Percentiles rank a stretch among this genome's conserved stretches.
Evolutionary conservation across 1,140 invertebrate species (phyloP).

Genomic region (Maniola jurtina): DNA sequence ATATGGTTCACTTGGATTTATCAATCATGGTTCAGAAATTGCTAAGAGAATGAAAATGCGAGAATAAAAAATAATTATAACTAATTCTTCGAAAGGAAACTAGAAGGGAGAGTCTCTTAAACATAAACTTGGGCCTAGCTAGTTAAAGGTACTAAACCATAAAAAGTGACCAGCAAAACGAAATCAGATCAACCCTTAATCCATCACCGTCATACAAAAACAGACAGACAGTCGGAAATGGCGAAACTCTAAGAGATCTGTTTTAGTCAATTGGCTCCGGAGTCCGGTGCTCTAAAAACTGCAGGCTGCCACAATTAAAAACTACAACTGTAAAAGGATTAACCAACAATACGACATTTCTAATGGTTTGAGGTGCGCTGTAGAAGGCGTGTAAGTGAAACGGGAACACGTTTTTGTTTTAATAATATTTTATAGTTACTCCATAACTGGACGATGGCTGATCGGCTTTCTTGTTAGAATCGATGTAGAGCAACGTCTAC

Average conservation of each 20-base stretch:
- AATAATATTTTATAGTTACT: conserved; percentile 67
- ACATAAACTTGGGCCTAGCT: too few relatives aligned
- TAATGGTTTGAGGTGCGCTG: conserved; percentile 45
- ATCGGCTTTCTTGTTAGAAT: conserved; percentile 54
- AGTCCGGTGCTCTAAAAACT: conserved; percentile 4
- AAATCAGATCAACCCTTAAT: not conserved
- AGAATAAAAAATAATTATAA: too few relatives aligned
- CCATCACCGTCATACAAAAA: not conserved
- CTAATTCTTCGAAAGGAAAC: too few relatives aligned
- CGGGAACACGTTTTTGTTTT: conserved; percentile 64
- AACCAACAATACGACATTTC: conserved; percentile 61
- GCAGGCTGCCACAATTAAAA: conserved; percentile 23
- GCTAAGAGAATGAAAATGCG: too few relatives aligned
- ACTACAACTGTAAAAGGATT: conserved; percentile 44
- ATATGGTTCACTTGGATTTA: not conserved
- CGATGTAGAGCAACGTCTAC: not conserved
- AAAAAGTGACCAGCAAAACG: too few relatives aligned
- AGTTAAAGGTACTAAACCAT: too few relatives aligned
- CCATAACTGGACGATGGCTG: conserved; percentile 54
- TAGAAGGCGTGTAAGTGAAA: conserved; percentile 69
- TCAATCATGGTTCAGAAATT: too few relatives aligned
- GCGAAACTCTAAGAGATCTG: conserved; percentile 1
- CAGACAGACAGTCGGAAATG: not conserved
- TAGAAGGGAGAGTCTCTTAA: too few relatives aligned
- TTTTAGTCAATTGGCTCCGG: not conserved